A percentile compares a stretch with the other conserved stretches of the same genome.
Evolutionary conservation across 30 jellyfish, hydroid and myxozoan genomes (phyloP).

Genomic region (Chrysaora quinquecirrha): DNA sequence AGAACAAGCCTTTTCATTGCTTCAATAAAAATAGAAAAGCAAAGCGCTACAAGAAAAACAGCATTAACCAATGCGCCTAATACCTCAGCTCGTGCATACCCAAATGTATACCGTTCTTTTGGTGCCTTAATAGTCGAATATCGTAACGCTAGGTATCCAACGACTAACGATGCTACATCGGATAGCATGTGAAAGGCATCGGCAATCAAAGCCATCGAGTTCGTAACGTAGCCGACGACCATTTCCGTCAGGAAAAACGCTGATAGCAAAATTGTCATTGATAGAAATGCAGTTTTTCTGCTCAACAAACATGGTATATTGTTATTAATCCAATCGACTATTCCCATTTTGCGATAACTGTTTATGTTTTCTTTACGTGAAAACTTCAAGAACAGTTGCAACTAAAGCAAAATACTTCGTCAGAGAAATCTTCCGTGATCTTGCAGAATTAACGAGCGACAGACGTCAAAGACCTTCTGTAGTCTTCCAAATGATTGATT

Average conservation of each 20-base stretch:
- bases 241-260: slow-evolving; percentile 89
- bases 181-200: slow-evolving; percentile 98
- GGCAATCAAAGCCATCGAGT: slow-evolving; percentile 99
- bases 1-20: slow-evolving; percentile 86
- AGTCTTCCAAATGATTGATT: no score
- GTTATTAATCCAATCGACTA: slow-evolving; percentile 66
- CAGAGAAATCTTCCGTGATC: no score
- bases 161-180: slow-evolving; percentile 94
- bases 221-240: slow-evolving; percentile 92
- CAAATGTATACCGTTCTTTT: slow-evolving; percentile 87
- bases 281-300: slow-evolving; percentile 78
- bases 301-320: slow-evolving; percentile 88
- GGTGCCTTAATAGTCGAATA: slow-evolving; percentile 74
- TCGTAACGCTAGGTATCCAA: slow-evolving; percentile 89
- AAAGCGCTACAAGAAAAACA: slow-evolving; percentile 95
- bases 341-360: slow-evolving; percentile 93
- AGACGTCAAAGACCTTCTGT: no score
- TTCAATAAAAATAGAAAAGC: slow-evolving; percentile 89
- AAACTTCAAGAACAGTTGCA: no score
- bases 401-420: no score
- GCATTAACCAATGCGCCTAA: slow-evolving; percentile 98
- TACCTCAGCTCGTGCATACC: slow-evolving; percentile 97
- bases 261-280: slow-evolving; percentile 88
- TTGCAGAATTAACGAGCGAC: no score
- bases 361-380: no score